phyloP scores from a whole-genome alignment of 53 echinoderm and acorn worm species.

The Holothuria scabra region DNA sequence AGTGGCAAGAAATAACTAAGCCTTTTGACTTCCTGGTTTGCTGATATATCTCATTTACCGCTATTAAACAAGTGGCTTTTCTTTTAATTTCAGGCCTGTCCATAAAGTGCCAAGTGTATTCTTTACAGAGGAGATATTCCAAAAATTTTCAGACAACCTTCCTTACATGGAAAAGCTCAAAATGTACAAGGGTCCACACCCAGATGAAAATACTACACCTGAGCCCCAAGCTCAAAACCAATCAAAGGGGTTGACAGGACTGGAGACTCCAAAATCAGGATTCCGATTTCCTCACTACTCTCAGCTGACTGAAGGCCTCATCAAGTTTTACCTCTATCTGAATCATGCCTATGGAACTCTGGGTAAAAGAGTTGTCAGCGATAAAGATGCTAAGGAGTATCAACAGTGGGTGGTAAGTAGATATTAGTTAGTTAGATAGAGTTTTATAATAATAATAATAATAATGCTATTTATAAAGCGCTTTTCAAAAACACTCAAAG shows the following conservation, averaged over 20 bases:
- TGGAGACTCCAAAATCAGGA: slow-evolving; percentile 29
- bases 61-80: neutral
- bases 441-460: too few relatives aligned
- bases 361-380: slow-evolving; percentile 51
- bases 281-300: slow-evolving; percentile 56
- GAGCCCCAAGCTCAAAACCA: too few relatives aligned
- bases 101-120: neutral
- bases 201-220: too few relatives aligned
- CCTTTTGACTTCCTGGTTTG: too few relatives aligned
- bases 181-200: neutral
- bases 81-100: neutral
- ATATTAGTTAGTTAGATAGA: too few relatives aligned
- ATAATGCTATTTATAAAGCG: too few relatives aligned
- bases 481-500: too few relatives aligned
- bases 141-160: neutral
- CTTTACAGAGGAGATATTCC: slow-evolving; percentile 10
- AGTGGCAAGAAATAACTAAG: too few relatives aligned
- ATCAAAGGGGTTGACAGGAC: neutral
- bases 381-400: slow-evolving; percentile 47
- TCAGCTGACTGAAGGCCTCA: slow-evolving; percentile 53
- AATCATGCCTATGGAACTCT: slow-evolving; percentile 51
- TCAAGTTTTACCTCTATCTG: slow-evolving; percentile 50
- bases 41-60: too few relatives aligned
- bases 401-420: slow-evolving; percentile 63
- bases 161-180: neutral